Evolutionary conservation across 1,140 invertebrate species (phyloP).

Genomic region (Drosophila busckii): DNA sequence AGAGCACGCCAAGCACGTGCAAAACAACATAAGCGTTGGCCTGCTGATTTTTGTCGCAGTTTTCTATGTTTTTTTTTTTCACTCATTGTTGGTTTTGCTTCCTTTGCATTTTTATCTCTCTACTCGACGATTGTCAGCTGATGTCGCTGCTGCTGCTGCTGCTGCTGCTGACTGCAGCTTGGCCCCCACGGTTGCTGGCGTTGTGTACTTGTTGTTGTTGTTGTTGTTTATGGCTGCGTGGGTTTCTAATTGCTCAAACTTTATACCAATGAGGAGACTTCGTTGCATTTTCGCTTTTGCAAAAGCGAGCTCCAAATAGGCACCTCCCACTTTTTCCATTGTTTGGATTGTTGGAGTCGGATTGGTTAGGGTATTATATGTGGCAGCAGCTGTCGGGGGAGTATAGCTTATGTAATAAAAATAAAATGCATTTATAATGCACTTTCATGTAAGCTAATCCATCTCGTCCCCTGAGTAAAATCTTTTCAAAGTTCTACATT

Average conservation of each 20-base stretch:
- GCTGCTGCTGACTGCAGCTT: slow-evolving; percentile 15
- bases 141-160: slow-evolving; percentile 13
- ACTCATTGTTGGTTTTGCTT: too few species aligned
- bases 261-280: slow-evolving; percentile 75
- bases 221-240: slow-evolving; percentile 77
- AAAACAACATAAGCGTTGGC: slow-evolving; percentile 45
- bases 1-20: slow-evolving; percentile 52
- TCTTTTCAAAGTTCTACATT: too few species aligned
- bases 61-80: slow-evolving; percentile 1
- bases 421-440: background rate
- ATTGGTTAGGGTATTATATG: slow-evolving; percentile 4
- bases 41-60: slow-evolving; percentile 34
- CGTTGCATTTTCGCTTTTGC: slow-evolving; percentile 68
- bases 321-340: slow-evolving; percentile 69
- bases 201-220: slow-evolving; percentile 41
- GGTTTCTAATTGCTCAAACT: slow-evolving; percentile 77
- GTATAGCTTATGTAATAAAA: background rate
- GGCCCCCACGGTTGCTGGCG: slow-evolving; percentile 24
- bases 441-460: background rate
- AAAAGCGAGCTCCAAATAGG: slow-evolving; percentile 63
- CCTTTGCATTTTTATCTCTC: slow-evolving; percentile 47
- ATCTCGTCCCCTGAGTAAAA: background rate
- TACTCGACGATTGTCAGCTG: slow-evolving; percentile 40
- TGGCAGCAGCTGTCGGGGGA: background rate
- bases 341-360: slow-evolving; percentile 20